Conservation (phyloP, 2,888 invertebrate species). For the Elaeidobius kamerunicus region DNA sequence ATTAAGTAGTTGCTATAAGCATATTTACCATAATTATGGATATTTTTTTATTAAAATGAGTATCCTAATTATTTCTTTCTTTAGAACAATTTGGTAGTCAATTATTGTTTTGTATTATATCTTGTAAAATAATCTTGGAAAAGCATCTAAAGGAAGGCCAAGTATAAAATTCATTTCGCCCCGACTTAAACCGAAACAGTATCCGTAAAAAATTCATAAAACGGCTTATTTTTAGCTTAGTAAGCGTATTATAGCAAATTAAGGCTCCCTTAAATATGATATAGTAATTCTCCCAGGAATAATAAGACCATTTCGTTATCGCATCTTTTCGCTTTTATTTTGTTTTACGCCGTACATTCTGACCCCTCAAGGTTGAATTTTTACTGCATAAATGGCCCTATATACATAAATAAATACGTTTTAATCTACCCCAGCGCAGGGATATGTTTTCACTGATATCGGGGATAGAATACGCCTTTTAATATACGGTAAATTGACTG, state of each 20-base stretch:
- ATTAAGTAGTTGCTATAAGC: too few relatives aligned
- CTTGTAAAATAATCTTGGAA: conserved; percentile 9
- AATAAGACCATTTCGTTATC: conserved; percentile 31
- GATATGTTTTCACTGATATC: conserved; percentile 13
- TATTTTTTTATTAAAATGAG: too few relatives aligned
- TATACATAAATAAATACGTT: conserved; percentile 29
- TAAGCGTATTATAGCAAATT: conserved; percentile 31
- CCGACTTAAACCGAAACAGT: conserved; percentile 23
- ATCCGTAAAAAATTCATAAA: conserved; percentile 30
- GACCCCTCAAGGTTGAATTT: conserved; percentile 26
- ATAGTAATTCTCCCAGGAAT: conserved; percentile 29
- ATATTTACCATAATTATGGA: too few relatives aligned
- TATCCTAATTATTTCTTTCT: too few relatives aligned
- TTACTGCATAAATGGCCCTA: conserved; percentile 30
- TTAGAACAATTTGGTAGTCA: too few relatives aligned
- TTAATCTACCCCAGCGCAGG: conserved; percentile 24
- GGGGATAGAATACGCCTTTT: conserved; percentile 14
- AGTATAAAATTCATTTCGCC: conserved; percentile 10
- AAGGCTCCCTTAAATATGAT: conserved; percentile 31
- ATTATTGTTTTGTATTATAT: conserved; percentile 11
- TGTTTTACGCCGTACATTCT: conserved; percentile 26
- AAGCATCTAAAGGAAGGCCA: conserved; percentile 11
- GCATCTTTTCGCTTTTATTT: conserved; percentile 28
- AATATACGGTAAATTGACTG: conserved; percentile 18
- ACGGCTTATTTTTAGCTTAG: conserved; percentile 31